Base-by-base conservation (phyloP, 2,113 vertebrate genomes). In the Xenus cinereus region DNA sequence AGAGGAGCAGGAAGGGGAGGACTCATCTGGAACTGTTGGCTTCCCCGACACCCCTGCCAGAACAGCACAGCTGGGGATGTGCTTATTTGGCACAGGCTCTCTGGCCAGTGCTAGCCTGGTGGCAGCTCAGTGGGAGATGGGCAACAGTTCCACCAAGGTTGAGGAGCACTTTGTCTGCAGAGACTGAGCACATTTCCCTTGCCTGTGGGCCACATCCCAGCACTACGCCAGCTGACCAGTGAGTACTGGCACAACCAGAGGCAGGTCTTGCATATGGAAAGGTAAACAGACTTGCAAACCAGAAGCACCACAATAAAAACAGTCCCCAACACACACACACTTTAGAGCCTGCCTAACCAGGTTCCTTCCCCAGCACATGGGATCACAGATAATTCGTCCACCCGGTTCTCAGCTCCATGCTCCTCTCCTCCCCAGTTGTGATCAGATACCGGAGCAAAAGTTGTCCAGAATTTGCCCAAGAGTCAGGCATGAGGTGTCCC, bases 161-260 rank as follows among this genome's bases (percentile, higher is more conserved):
- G 46, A 63, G 41, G 26, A 81, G 18, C 30, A 20, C 54, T n/a
- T 43, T 46, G 33, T 9, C 56, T 63, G 43, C 81, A 51, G 14
- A 72, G 43, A 33, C 15, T 1, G 0, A 90, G 30, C 3, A 9
- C 0, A 0, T 51, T 50, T 57, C 12, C 50, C 64, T 37, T 2
- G 0, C 39, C 48, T 41, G 18, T 41, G 1, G 0, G 54, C 62
- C n/a, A 39, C 56, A 45, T 33, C 30, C 35, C 28, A 20, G 37
- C 7, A 32, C 51, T 51, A 32, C 24, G 17, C 37, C 1, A 0
- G 35, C 27, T 67, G 37, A 79, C 51, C 11, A 12, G 28, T 14
- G 59, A 45, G 33, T 18, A 53, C 19, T 24, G 33, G 24, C 67
- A 67, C 33, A n/a, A 37, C 10, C 41, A 50, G 57, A 37, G 23